Evolutionary conservation across 2,888 invertebrate genomes (phyloP).

Genomic region (Thalpophila matura): DNA sequence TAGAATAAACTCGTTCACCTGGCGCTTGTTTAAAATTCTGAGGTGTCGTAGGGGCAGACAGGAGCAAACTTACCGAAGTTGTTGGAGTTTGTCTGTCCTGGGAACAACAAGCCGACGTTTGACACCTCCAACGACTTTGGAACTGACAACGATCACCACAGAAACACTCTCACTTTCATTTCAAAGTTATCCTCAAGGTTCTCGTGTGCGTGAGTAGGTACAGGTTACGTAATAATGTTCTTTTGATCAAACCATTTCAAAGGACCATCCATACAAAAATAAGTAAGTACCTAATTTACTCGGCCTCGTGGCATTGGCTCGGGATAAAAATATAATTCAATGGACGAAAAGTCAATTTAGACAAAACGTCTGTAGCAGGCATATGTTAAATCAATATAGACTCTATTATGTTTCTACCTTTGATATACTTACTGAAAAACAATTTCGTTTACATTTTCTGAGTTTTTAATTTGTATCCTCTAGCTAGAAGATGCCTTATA

Average conservation of each 20-base stretch:
- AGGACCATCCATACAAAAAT: constrained; percentile 21
- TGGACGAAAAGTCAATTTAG: constrained; percentile 52
- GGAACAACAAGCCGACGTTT: constrained; percentile 73
- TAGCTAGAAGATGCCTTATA: constrained; percentile 21
- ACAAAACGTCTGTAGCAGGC: constrained; percentile 53
- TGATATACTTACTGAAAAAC: constrained; percentile 30
- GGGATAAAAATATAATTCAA: constrained; percentile 45
- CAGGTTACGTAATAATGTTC: constrained; percentile 7
- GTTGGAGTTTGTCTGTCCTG: constrained; percentile 71
- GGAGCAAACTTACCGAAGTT: constrained; percentile 76
- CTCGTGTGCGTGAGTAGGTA: constrained; percentile 11
- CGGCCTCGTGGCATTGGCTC: constrained; percentile 15
- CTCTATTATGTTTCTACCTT: constrained; percentile 31
- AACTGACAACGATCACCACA: constrained; percentile 76
- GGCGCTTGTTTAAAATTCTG: constrained; percentile 85
- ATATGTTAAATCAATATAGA: constrained; percentile 42
- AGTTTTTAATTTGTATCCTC: constrained; percentile 41
- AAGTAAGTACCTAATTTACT: constrained; percentile 29
- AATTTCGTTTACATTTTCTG: constrained; percentile 13
- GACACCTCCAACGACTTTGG: constrained; percentile 76
- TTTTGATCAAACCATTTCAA: constrained; percentile 37
- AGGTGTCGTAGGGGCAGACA: constrained; percentile 76
- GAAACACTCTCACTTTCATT: constrained; percentile 68
- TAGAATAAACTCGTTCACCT: constrained; percentile 82
- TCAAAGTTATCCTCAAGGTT: constrained; percentile 30